These are phyloP conservation scores for Bombus confusus DNA, from an alignment of 1,140 invertebrate genomes.

Conservation along the genomic window DNA sequence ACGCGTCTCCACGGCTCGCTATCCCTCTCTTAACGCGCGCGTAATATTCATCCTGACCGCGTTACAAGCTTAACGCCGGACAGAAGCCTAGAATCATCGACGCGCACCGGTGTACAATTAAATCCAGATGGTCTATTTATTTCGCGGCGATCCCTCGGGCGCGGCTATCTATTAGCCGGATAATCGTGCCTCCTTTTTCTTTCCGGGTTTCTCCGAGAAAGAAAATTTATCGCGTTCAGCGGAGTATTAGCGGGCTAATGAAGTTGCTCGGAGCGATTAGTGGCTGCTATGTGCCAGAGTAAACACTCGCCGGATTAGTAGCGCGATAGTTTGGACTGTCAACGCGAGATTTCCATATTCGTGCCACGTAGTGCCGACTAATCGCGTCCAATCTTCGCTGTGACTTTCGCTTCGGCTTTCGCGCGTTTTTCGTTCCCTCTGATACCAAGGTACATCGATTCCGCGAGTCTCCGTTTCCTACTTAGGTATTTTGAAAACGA, in stretches of 20 bases:
- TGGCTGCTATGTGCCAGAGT: neutral
- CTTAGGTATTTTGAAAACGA: no score
- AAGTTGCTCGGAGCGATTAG: neutral
- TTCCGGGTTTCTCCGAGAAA: neutral
- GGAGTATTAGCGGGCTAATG: neutral
- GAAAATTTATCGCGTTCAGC: neutral
- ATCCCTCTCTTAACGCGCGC: slow-evolving; percentile 43
- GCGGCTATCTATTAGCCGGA: neutral
- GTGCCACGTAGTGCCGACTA: no score
- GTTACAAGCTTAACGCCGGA: slow-evolving; percentile 37
- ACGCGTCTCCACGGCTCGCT: slow-evolving; percentile 38
- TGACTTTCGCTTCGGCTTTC: neutral
- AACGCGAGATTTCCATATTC: neutral
- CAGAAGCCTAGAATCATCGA: slow-evolving; percentile 5
- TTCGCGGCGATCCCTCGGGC: no score
- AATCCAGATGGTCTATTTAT: slow-evolving; percentile 6
- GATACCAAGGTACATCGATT: no score
- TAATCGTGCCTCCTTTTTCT: neutral
- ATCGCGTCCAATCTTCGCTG: neutral
- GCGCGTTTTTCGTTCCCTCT: no score
- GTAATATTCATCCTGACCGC: slow-evolving; percentile 60
- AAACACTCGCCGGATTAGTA: neutral
- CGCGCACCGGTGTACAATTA: slow-evolving; percentile 3
- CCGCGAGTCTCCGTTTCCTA: no score
- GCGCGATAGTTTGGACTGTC: neutral